These are phyloP conservation scores for Malurus splendens DNA, from an alignment of 2,797 vertebrate species.

Conservation along the genomic window DNA sequence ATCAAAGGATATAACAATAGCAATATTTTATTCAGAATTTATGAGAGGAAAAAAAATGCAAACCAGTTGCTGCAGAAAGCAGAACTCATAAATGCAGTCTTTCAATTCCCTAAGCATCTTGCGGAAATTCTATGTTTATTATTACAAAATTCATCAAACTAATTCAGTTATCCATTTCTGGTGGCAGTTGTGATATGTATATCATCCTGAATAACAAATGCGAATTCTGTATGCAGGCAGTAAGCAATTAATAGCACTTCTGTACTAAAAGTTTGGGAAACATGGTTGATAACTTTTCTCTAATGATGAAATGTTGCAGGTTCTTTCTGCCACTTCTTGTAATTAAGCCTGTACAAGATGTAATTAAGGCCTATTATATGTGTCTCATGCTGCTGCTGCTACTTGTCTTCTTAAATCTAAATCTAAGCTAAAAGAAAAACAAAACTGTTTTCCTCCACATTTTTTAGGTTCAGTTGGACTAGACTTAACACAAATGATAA, in stretches of 20 bases:
- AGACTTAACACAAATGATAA: neutral
- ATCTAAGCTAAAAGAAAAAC: neutral
- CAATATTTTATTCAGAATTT: neutral
- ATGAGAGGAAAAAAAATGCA: neutral
- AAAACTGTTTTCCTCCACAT: neutral
- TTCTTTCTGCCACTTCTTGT: slow-evolving; percentile 26
- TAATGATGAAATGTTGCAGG: neutral
- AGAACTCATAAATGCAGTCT: neutral
- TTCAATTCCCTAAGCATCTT: neutral
- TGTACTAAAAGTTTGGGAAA: slow-evolving; percentile 1
- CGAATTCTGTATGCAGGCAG: neutral
- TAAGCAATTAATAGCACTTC: slow-evolving; percentile 1
- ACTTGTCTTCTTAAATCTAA: slow-evolving; percentile 25
- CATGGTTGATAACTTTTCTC: neutral
- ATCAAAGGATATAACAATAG: neutral
- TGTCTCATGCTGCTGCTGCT: slow-evolving; percentile 6
- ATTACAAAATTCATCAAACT: neutral
- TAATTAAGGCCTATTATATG: slow-evolving; percentile 33
- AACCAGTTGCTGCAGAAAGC: neutral
- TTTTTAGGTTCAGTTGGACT: neutral
- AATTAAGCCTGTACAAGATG: slow-evolving; percentile 25
- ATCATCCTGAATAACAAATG: neutral
- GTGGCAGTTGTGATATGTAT: neutral
- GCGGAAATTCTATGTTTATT: neutral
- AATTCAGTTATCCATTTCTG: neutral